Base-by-base conservation (phyloP, 2,888 invertebrate species). In the Noctua janthe region DNA sequence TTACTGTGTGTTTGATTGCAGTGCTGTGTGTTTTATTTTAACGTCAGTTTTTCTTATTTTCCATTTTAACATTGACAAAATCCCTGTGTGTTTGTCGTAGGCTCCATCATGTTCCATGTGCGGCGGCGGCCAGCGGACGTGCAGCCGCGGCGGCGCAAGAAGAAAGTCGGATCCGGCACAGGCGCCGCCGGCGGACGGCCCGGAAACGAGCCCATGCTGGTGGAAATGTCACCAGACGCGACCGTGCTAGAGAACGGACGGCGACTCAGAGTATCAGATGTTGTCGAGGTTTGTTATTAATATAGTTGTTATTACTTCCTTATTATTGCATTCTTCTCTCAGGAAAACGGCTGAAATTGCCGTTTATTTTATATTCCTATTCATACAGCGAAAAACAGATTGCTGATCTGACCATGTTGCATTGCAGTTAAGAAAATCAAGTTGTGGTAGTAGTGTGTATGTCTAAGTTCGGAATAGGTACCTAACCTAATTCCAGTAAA, bases 41-140 rank as follows among this genome's bases (percentile, higher is more conserved):
- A 47, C 29, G 70, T 17, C 13, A 56, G 17, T 80, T 56, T n/a
- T 4, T 43, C 39, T 13, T 17, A 67, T n/a, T 39, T 54, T n/a
- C 23, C 17, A 71, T 56, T 71, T 29, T 20, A 17, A 39, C 23
- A 76, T 78, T 69, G 0, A 66, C 59, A 76, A 59, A 76, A 71
- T 77, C 20, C 17, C 1, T 56, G n/a, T 74, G 29, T 87, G 54
- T 84, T 87, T 88, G 81, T 88, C 71, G 92, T 96, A 99, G 99
- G 99, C 96, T 99, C 99, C 92, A 98, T 99, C 94, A 99, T 99
- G 98, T 99, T 99, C 96, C 99, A 99, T 97, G 99, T 99, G 94
- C 98, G 99, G 93, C 98, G 99, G 94, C 98, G 99, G 93, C 99
- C 99, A 89, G 98, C 99, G 74, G 99, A 99, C 95, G 98, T 98